Conservation (phyloP, 2,888 invertebrate species). For the Taphrorychus bicolor region DNA sequence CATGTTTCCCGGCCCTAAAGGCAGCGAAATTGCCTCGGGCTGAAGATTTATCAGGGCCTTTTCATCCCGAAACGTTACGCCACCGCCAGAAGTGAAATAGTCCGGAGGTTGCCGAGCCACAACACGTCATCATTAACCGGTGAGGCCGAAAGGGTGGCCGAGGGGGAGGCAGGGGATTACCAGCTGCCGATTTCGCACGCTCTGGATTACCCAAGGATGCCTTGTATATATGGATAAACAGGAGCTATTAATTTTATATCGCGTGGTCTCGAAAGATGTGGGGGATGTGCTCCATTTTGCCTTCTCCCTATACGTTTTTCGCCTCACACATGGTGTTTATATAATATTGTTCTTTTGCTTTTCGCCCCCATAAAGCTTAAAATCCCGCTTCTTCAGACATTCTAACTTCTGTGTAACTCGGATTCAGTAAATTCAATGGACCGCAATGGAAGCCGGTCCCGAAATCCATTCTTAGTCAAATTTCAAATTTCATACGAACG, state of each 20-base stretch:
- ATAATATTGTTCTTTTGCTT: too few relatives aligned
- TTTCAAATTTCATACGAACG: neutral
- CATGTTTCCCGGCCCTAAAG: constrained; percentile 40
- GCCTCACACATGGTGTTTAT: neutral
- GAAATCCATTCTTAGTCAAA: neutral
- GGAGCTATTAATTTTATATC: constrained; percentile 38
- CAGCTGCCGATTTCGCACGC: constrained; percentile 32
- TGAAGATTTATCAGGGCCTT: constrained; percentile 39
- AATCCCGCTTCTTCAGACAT: neutral
- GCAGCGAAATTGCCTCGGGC: constrained; percentile 38
- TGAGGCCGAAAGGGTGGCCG: constrained; percentile 8
- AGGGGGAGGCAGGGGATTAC: constrained; percentile 8
- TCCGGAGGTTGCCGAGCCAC: constrained; percentile 53
- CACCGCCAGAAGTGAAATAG: constrained; percentile 72
- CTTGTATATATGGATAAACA: constrained; percentile 40
- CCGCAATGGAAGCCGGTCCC: neutral
- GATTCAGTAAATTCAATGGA: neutral
- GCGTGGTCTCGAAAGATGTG: constrained; percentile 6
- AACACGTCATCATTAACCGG: constrained; percentile 43
- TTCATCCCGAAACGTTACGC: constrained; percentile 45
- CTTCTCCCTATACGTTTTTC: neutral
- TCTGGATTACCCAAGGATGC: constrained; percentile 37
- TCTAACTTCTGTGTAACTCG: neutral
- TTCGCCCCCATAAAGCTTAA: too few relatives aligned
- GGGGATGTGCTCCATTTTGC: neutral